Evolutionary conservation across 2,113 vertebrate species (phyloP).

Genomic region (Psilopogon haemacephalus): DNA sequence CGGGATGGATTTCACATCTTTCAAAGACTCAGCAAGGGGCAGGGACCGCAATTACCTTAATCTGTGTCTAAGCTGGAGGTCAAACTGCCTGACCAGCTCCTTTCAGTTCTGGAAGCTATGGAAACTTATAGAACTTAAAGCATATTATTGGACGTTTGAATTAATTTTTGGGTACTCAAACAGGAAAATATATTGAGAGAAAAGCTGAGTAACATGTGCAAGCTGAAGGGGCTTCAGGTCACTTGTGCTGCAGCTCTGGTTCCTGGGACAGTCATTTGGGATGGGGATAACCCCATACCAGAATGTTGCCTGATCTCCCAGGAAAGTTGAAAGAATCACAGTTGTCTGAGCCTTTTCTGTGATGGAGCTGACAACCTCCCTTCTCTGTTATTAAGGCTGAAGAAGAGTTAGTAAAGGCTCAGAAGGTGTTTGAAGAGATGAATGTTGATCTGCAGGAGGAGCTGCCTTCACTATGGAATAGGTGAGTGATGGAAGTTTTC

Average conservation of each 20-base stretch:
- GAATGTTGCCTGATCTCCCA: neutral
- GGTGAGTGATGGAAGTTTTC: constrained; percentile 72
- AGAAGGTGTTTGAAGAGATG: constrained; percentile 99
- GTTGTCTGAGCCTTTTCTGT: neutral
- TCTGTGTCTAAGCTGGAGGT: neutral
- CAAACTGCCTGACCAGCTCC: neutral
- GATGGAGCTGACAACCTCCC: neutral
- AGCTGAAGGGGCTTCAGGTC: neutral
- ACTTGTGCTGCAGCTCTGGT: neutral
- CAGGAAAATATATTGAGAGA: neutral
- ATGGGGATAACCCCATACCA: neutral
- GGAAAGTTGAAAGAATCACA: neutral
- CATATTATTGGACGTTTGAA: neutral
- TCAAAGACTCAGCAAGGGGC: neutral
- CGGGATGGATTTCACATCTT: neutral
- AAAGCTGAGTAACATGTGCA: neutral
- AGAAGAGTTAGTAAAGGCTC: constrained; percentile 94
- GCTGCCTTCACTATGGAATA: constrained; percentile 97
- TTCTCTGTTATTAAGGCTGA: constrained; percentile 84
- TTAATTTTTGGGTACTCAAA: neutral
- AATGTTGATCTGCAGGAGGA: constrained; percentile 97
- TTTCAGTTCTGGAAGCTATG: neutral
- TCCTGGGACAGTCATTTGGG: neutral
- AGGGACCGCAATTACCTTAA: neutral
- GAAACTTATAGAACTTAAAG: neutral